These are phyloP conservation scores for Euura lappo DNA, from an alignment of 1,140 invertebrate species.

Conservation along the genomic window DNA sequence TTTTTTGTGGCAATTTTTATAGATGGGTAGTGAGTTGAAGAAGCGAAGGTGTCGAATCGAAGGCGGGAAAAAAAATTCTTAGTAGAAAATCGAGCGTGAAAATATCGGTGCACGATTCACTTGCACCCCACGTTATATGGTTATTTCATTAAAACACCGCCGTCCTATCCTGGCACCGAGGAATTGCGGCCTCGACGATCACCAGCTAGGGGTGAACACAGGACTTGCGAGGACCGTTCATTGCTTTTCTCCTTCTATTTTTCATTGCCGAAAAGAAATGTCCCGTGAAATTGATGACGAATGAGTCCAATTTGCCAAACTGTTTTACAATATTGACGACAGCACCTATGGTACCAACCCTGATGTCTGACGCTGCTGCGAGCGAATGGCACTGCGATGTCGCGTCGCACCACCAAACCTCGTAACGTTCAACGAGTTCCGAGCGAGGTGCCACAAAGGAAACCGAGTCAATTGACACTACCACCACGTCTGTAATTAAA, in stretches of 20 bases:
- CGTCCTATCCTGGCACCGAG: background rate
- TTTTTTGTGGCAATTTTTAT: constrained; percentile 11
- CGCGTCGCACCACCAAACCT: background rate
- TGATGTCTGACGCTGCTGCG: too few relatives aligned
- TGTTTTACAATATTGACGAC: background rate
- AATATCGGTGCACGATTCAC: constrained; percentile 8
- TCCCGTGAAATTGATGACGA: constrained; percentile 35
- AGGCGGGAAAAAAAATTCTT: constrained; percentile 15
- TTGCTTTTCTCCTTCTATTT: background rate
- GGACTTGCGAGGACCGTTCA: too few relatives aligned
- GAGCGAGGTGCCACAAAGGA: too few relatives aligned
- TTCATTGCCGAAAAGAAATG: constrained; percentile 28
- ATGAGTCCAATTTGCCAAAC: background rate
- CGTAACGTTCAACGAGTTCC: background rate
- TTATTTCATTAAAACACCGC: constrained; percentile 1
- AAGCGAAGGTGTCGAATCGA: background rate
- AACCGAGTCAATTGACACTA: background rate
- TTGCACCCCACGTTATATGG: background rate
- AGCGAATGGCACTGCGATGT: too few relatives aligned
- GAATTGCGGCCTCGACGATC: too few relatives aligned
- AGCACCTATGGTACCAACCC: too few relatives aligned
- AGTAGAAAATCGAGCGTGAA: constrained; percentile 22
- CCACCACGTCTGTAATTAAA: background rate
- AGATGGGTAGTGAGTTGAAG: background rate
- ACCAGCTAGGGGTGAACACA: too few relatives aligned